Percentiles rank a stretch among this genome's conserved stretches.
Evolutionary conservation across 2,888 invertebrate species (phyloP).

Genomic region (Trissonchulus latispiculum): DNA sequence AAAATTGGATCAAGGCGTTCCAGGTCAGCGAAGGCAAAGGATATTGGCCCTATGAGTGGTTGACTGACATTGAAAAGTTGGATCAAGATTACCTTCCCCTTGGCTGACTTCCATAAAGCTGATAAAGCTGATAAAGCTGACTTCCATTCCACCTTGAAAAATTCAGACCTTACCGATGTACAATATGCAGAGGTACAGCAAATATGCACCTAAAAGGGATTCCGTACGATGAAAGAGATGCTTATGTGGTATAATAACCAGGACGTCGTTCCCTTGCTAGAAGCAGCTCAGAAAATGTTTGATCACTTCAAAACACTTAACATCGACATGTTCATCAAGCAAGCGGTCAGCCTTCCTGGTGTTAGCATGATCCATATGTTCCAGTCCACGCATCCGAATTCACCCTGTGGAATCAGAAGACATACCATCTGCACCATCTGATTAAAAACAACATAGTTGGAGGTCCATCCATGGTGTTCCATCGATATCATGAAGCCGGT

Average conservation of each 20-base stretch:
- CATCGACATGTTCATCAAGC: slow-evolving; percentile 7
- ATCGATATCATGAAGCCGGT: slow-evolving; percentile 14
- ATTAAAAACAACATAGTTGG: slow-evolving; percentile 9
- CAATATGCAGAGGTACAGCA: neutral
- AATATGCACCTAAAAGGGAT: too few relatives aligned
- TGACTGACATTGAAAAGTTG: too few relatives aligned
- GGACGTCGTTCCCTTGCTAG: slow-evolving; percentile 7
- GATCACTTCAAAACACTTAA: neutral
- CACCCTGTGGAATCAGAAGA: neutral
- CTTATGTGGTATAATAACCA: slow-evolving; percentile 3
- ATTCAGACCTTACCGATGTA: neutral
- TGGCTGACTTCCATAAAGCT: neutral
- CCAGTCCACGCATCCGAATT: neutral
- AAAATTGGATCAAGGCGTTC: neutral
- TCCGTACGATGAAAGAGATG: slow-evolving; percentile 1
- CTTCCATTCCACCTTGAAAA: neutral
- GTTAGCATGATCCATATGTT: neutral
- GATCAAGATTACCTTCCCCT: too few relatives aligned
- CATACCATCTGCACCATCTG: neutral
- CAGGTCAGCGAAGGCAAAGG: neutral
- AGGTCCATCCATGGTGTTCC: slow-evolving; percentile 11
- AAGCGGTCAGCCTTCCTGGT: slow-evolving; percentile 9
- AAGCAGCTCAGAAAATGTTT: neutral
- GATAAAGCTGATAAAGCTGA: neutral
- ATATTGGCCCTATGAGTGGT: slow-evolving; percentile 3